Conservation (phyloP, 2,113 vertebrate genomes). For the Craseonycteris thonglongyai region DNA sequence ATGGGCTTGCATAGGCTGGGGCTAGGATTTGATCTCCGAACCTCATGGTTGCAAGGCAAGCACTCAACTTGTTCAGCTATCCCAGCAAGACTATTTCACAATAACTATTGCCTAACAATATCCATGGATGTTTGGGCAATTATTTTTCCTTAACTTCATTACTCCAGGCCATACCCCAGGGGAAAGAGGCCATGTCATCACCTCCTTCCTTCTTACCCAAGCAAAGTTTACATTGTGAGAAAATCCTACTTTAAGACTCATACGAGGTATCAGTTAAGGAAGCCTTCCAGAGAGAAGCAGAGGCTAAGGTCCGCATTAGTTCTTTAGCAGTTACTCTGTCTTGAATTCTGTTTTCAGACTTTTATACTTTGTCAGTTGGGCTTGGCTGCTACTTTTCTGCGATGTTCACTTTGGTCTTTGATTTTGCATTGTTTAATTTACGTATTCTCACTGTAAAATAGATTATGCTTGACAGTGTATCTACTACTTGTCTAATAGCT, state of each 20-base stretch:
- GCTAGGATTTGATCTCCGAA: too few species aligned
- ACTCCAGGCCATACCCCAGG: accelerated
- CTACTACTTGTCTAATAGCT: not conserved
- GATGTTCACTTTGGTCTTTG: not conserved
- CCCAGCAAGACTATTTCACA: too few species aligned
- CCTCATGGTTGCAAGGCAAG: too few species aligned
- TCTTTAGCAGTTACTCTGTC: not conserved
- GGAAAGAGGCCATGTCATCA: not conserved
- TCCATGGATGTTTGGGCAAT: not conserved
- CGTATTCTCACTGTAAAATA: not conserved
- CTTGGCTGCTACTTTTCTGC: not conserved
- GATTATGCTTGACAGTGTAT: not conserved
- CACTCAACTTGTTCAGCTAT: too few species aligned
- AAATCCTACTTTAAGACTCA: not conserved
- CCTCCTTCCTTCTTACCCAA: not conserved
- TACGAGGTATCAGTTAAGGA: not conserved
- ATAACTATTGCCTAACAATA: not conserved
- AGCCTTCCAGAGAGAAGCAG: not conserved
- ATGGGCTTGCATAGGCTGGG: too few species aligned
- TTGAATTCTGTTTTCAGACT: not conserved
- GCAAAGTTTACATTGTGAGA: not conserved
- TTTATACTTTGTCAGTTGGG: not conserved
- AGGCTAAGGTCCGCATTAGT: not conserved
- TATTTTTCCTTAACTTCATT: not conserved
- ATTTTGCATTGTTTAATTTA: not conserved